Conservation (phyloP, 2,888 invertebrate species). For the Euphydryas editha region DNA sequence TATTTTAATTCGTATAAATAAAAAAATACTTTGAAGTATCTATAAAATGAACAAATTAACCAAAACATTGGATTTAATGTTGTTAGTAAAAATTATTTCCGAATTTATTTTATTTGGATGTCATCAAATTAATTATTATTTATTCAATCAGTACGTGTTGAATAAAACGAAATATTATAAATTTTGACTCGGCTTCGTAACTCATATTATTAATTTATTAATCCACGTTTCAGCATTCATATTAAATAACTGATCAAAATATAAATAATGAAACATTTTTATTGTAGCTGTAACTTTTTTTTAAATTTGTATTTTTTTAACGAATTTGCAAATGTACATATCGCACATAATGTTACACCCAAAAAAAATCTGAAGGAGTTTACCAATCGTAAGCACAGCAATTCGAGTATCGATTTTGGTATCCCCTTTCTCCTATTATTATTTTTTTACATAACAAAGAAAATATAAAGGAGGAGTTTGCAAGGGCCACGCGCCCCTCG, state of each 20-base stretch:
- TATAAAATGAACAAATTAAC: too few relatives aligned
- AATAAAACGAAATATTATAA: not conserved
- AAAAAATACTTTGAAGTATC: too few relatives aligned
- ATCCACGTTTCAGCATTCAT: not conserved
- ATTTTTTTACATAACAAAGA: conserved; percentile 83
- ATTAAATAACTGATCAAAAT: not conserved
- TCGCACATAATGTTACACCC: conserved; percentile 36
- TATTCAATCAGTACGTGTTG: not conserved
- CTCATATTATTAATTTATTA: not conserved
- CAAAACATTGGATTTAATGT: too few relatives aligned
- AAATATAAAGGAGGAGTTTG: conserved; percentile 81
- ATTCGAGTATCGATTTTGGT: conserved; percentile 78
- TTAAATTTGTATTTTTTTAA: not conserved
- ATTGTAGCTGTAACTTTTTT: conserved; percentile 27
- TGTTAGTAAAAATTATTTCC: not conserved
- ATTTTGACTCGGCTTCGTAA: not conserved
- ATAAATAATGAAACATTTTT: not conserved
- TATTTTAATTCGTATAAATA: too few relatives aligned
- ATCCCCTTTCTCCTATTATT: conserved; percentile 81
- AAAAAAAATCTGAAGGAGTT: conserved; percentile 35
- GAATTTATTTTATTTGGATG: not conserved
- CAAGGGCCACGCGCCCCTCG: conserved; percentile 72
- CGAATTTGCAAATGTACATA: conserved; percentile 27
- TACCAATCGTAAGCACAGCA: conserved; percentile 60
- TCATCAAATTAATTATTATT: conserved; percentile 12